Conservation (phyloP, 30 jellyfish, hydroid and myxozoan genomes). For the Aurelia aurita region DNA sequence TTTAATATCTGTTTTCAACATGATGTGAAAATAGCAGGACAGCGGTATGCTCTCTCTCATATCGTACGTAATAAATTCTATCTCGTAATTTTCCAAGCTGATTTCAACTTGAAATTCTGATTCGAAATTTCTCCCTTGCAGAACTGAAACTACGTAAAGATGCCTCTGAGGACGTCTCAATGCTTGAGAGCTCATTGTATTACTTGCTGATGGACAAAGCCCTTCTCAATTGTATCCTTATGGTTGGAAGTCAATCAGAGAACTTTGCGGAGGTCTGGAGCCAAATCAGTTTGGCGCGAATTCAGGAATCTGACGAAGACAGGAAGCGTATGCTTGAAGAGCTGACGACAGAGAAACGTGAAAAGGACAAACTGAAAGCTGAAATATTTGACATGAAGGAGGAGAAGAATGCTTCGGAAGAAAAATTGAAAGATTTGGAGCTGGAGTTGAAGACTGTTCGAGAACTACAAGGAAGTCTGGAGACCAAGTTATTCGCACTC, state of each 20-base stretch:
- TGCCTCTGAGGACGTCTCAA: constrained; percentile 64
- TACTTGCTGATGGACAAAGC: constrained; percentile 97
- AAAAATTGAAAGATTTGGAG: constrained; percentile 87
- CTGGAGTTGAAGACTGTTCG: constrained; percentile 88
- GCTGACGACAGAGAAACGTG: constrained; percentile 74
- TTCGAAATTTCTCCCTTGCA: not conserved
- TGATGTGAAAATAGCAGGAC: too few relatives aligned
- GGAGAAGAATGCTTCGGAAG: constrained; percentile 81
- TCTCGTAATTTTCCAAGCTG: not conserved
- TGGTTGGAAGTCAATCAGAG: constrained; percentile 84
- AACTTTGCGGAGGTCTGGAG: constrained; percentile 82
- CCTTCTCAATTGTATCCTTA: constrained; percentile 80
- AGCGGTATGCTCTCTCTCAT: not conserved
- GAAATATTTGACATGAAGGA: constrained; percentile 72
- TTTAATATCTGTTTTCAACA: too few relatives aligned
- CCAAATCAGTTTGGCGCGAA: constrained; percentile 47
- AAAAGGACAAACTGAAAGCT: constrained; percentile 72
- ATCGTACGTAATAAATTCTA: not conserved
- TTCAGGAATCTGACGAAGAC: constrained; percentile 82
- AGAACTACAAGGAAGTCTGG: constrained; percentile 88
- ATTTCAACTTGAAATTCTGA: not conserved
- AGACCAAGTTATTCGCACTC: constrained; percentile 78
- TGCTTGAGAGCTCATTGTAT: constrained; percentile 88
- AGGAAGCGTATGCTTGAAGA: constrained; percentile 81
- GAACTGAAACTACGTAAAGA: constrained; percentile 71